Conservation (phyloP, 2,797 vertebrate genomes). For the Tinamus major region DNA sequence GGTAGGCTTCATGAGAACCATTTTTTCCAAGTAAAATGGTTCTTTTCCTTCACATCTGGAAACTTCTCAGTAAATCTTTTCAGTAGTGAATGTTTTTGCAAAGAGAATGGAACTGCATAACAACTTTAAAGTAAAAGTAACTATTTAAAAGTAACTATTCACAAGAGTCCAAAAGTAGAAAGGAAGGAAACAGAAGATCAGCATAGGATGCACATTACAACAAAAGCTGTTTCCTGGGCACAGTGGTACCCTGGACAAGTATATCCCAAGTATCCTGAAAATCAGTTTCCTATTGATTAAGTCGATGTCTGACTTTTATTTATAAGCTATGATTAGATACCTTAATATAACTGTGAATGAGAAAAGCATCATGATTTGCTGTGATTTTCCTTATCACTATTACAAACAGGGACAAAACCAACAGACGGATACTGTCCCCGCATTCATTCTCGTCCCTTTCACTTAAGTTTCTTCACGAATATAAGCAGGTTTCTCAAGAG, state of each 20-base stretch:
- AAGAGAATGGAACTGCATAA: not conserved
- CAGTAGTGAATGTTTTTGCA: not conserved
- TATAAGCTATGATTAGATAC: not conserved
- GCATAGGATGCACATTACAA: not conserved
- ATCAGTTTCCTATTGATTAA: slow-evolving; percentile 21
- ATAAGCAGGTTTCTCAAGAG: not conserved
- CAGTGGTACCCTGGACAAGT: not conserved
- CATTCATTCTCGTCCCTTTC: not conserved
- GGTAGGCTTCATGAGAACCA: not conserved
- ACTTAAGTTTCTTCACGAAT: not conserved
- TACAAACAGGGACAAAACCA: not conserved
- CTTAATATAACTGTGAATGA: slow-evolving; percentile 10
- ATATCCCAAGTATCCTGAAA: not conserved
- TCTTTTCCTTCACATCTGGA: not conserved
- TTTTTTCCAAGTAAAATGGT: not conserved
- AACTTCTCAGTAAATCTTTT: not conserved
- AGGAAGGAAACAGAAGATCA: not conserved
- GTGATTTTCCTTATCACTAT: not conserved
- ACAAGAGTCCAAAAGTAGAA: not conserved
- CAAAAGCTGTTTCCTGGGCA: not conserved
- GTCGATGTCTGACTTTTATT: not conserved
- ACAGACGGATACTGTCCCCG: not conserved
- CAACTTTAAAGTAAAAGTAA: not conserved
- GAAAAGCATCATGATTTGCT: not conserved
- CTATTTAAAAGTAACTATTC: not conserved